Evolutionary conservation across 1,140 invertebrate species (phyloP).

Genomic region (Dinothrombium tinctorium): DNA sequence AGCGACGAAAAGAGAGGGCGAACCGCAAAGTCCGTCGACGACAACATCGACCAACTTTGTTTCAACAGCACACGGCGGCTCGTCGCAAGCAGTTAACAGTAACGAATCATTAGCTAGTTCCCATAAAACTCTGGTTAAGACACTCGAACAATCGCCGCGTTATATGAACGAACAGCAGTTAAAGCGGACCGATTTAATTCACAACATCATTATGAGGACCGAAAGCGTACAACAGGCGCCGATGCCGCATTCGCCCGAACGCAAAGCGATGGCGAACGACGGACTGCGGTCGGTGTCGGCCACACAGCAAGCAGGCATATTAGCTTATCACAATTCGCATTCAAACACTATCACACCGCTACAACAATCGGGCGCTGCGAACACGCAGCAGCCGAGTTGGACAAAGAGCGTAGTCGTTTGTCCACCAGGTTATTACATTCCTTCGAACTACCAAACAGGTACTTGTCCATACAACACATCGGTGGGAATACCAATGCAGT

Average conservation of each 20-base stretch:
- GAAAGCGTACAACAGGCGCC: too few relatives aligned
- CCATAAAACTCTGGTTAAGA: slow-evolving; percentile 60
- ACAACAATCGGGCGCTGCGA: neutral
- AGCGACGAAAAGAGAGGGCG: slow-evolving; percentile 23
- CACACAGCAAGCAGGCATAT: neutral
- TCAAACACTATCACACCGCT: too few relatives aligned
- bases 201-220: slow-evolving; percentile 47
- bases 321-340: neutral
- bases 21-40: slow-evolving; percentile 9
- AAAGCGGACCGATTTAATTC: slow-evolving; percentile 63
- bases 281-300: too few relatives aligned
- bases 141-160: slow-evolving; percentile 58
- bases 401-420: slow-evolving; percentile 5
- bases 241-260: neutral
- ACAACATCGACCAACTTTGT: slow-evolving; percentile 5
- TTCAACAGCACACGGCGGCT: neutral
- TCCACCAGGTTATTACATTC: slow-evolving; percentile 10
- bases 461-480: slow-evolving; percentile 10
- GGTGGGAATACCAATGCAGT: neutral
- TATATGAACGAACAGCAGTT: slow-evolving; percentile 59
- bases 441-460: slow-evolving; percentile 20
- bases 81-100: slow-evolving; percentile 6
- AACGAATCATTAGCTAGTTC: slow-evolving; percentile 40
- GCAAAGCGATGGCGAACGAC: neutral
- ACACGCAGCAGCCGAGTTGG: too few relatives aligned